phyloP scores from a whole-genome alignment of 2,888 invertebrate genomes.

The Lampropteryx suffumata region DNA sequence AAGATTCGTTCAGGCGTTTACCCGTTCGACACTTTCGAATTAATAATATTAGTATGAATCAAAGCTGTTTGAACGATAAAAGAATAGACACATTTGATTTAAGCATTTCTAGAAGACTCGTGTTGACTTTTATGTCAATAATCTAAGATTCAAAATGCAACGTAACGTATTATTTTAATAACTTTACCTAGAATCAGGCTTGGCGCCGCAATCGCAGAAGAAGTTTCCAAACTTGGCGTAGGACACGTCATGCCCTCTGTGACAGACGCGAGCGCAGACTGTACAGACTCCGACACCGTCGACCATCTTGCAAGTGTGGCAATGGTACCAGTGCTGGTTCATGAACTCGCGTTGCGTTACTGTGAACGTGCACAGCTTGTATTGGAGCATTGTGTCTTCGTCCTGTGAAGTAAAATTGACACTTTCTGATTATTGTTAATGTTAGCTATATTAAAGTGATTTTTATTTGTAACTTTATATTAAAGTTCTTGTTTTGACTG shows the following conservation, averaged over 20 bases:
- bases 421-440: too few species aligned
- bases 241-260: conserved; percentile 96
- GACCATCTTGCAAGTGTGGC: conserved; percentile 99
- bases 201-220: conserved; percentile 99
- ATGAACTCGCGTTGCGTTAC: conserved; percentile 98
- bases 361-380: conserved; percentile 97
- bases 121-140: too few species aligned
- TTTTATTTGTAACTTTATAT: too few species aligned
- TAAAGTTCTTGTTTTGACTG: too few species aligned
- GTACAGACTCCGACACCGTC: conserved; percentile 99
- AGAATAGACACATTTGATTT: too few species aligned
- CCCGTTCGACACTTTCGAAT: too few species aligned
- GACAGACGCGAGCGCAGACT: conserved; percentile 98
- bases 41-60: too few species aligned
- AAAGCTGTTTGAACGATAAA: too few species aligned
- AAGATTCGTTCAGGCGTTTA: too few species aligned
- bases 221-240: conserved; percentile 99
- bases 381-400: conserved; percentile 92
- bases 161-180: too few species aligned
- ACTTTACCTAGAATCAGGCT: conserved; percentile 89
- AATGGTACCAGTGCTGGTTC: conserved; percentile 99
- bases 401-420: conserved; percentile 75
- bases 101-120: too few species aligned
- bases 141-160: background rate
- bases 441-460: too few species aligned